Base-by-base conservation (phyloP, 2,797 vertebrate genomes). In the Babyrousa celebensis region DNA sequence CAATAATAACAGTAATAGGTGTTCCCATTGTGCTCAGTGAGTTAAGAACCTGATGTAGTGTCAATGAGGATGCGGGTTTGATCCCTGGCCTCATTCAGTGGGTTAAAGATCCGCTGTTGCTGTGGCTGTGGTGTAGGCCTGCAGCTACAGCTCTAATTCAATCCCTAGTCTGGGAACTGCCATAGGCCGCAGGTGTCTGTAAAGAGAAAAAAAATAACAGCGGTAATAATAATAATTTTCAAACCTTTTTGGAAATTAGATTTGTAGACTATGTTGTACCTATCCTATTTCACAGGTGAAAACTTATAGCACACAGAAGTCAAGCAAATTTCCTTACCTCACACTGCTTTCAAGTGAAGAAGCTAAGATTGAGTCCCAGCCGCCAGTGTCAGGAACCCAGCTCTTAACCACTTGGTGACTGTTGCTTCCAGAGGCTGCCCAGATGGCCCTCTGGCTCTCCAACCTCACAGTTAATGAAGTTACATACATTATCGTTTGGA, bases 201-300 rank as follows among this genome's bases (percentile, higher is more conserved):
- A 48, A 48, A 48, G 9, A 48, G 8, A 32, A 32, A 29, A 77
- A 54, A n/a, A 54, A 18, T 17, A n/a, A 77, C 12, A 32, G 12
- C 11, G 25, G 48, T 36, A 72, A 43, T 56, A 71, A 29, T 56
- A 65, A 29, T 62, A 36, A 17, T 93, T 62, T 60, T 84, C 32
- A 83, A 85, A 56, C 5, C 5, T 23, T 92, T 86, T 70, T 71
- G 11, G 54, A 93, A 93, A 43, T 54, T 15, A 14, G 7, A 84
- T 43, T 65, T 68, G 8, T 85, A 80, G 60, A 58, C 12, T 75
- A 1, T 65, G 5, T 10, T 36, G 4, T 40, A 27, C 23, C 78
- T 78, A 54, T 12, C 54, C 9, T 29, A 43, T 62, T 48, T 91
- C 43, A 15, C 4, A 72, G 23, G 40, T 72, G 11, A 10, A 95